Conservation (phyloP, 2,888 invertebrate species). For the Lochmaea crataegi region DNA sequence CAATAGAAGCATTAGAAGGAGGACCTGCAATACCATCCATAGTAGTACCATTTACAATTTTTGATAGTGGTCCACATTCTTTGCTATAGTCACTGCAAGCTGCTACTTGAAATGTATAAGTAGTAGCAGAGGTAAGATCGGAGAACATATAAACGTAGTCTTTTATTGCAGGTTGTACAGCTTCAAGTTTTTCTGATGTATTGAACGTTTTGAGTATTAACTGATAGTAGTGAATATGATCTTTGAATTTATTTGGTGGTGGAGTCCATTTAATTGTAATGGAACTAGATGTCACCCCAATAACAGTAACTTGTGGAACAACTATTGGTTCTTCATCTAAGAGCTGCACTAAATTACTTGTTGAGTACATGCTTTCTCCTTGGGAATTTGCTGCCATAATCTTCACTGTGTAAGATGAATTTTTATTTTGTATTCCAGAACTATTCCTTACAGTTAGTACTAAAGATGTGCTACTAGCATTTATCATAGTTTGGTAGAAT, state of each 20-base stretch:
- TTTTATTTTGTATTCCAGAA: conserved; percentile 64
- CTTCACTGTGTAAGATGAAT: conserved; percentile 75
- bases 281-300: conserved; percentile 76
- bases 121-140: conserved; percentile 81
- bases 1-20: conserved; percentile 75
- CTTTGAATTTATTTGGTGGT: conserved; percentile 73
- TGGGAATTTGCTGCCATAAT: conserved; percentile 76
- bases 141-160: conserved; percentile 83
- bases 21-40: conserved; percentile 84
- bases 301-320: conserved; percentile 81
- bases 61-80: conserved; percentile 83
- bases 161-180: conserved; percentile 74
- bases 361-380: conserved; percentile 70
- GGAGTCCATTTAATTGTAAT: conserved; percentile 85
- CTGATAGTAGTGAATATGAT: conserved; percentile 81
- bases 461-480: conserved; percentile 74
- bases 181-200: conserved; percentile 67
- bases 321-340: conserved; percentile 80
- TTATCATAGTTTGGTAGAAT: conserved; percentile 72
- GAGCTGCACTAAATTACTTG: conserved; percentile 71
- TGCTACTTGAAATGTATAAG: conserved; percentile 82
- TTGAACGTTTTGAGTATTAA: conserved; percentile 73
- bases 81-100: conserved; percentile 85
- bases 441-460: conserved; percentile 70
- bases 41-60: conserved; percentile 82